Conservation (phyloP, 2,888 invertebrate genomes). For the Micropterix aruncella region DNA sequence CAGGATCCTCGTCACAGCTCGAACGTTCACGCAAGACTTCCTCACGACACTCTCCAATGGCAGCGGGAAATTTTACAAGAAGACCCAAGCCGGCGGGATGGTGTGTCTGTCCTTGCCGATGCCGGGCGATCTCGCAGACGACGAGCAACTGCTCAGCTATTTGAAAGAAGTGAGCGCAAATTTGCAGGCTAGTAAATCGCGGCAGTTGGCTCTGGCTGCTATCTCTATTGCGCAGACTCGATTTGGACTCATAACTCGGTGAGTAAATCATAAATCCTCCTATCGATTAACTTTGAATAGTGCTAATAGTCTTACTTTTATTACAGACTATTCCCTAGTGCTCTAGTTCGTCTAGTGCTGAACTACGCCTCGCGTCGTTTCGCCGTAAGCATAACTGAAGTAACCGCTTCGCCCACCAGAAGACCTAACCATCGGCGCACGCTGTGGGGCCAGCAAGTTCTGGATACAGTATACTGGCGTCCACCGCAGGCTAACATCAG, state of each 20-base stretch:
- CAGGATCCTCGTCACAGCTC: constrained; percentile 45
- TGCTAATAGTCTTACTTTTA: background rate
- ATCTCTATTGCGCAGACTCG: constrained; percentile 35
- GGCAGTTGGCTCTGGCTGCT: constrained; percentile 37
- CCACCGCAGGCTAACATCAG: constrained; percentile 67
- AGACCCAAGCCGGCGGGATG: constrained; percentile 43
- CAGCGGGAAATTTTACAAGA: constrained; percentile 31
- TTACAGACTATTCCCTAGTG: constrained; percentile 5
- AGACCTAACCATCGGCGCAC: constrained; percentile 30
- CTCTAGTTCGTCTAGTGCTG: constrained; percentile 37
- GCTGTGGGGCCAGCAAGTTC: constrained; percentile 50
- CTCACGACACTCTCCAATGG: constrained; percentile 36
- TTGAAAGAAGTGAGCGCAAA: constrained; percentile 13
- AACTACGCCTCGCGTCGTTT: constrained; percentile 53
- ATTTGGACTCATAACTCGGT: constrained; percentile 42
- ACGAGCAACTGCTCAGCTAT: constrained; percentile 12
- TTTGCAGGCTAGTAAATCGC: constrained; percentile 22
- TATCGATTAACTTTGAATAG: too few species aligned
- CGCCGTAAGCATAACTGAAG: constrained; percentile 50
- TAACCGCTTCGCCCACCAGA: constrained; percentile 26
- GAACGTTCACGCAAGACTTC: constrained; percentile 43
- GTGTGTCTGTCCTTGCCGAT: constrained; percentile 51
- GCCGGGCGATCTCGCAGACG: constrained; percentile 26
- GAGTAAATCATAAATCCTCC: background rate
- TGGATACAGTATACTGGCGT: constrained; percentile 52